Base-by-base conservation (phyloP, 2,113 vertebrate species). In the Phrynosoma blainvillii region DNA sequence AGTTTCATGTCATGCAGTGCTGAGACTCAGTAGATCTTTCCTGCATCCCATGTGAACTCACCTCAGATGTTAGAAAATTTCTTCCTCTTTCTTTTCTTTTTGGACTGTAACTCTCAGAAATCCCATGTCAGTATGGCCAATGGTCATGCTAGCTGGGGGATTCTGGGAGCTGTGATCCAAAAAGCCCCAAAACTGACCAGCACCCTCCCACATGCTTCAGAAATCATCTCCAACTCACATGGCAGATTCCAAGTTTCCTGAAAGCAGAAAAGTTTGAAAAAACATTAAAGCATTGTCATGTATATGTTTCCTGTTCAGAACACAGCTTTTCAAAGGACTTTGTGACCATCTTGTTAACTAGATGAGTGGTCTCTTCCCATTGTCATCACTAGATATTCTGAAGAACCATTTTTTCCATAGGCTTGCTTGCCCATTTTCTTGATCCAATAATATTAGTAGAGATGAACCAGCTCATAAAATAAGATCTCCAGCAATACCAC, bases 291-390 rank as follows among this genome's bases (percentile, higher is more conserved):
- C 8, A 7, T 14, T 36, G 36, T 36, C 36, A 36, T 36, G 36
- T 36, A 36, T 36, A 36, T 36, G 20, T 80, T 14, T 32, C 36
- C 30, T 36, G 36, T 36, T 36, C 36, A 36, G 36, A 2, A 36
- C 36, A 36, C 36, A 32, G 56, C 10, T 6, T 62, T 40, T 56
- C 47, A 62, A 54, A 36, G n/a, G 11, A 4, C 8, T 32, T n/a
- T 32, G 27, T 65, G 27, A 23, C 27, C 77, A 81, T 23, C 10
- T 16, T 21, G n/a, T 32, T 52, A 78, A 27, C 42, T n/a, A 81
- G 32, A 23, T 7, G 30, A 23, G 6, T 32, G 36, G 18, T 81
- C n/a, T n/a, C 77, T 66, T 27, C 42, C 0, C 14, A 0, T 2
- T 70, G 74, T 5, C 36, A 78, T 23, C 59, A 76, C 3, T 27